These are phyloP conservation scores for Oncorhynchus masou DNA, from an alignment of 2,113 vertebrate species.

Conservation along the genomic window DNA sequence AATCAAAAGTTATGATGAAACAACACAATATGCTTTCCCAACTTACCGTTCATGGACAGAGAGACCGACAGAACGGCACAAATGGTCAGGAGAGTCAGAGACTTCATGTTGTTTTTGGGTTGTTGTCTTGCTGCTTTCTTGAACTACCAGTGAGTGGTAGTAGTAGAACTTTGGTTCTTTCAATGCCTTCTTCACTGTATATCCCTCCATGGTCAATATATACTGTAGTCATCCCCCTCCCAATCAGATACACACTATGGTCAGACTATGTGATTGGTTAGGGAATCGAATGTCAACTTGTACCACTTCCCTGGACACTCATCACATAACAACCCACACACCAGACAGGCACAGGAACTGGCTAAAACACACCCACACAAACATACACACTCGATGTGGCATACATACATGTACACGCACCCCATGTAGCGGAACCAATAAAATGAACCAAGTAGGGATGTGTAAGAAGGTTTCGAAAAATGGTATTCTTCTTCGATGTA, in stretches of 20 bases:
- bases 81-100: conserved; percentile 66
- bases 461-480: neutral
- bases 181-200: conserved; percentile 39
- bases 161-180: conserved; percentile 11
- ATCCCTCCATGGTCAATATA: conserved; percentile 59
- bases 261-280: conserved; percentile 66
- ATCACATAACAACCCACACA: conserved; percentile 59
- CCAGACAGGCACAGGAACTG: neutral
- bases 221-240: conserved; percentile 57
- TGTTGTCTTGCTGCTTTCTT: conserved; percentile 17
- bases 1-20: neutral
- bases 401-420: conserved; percentile 16
- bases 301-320: conserved; percentile 56
- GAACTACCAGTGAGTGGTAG: neutral
- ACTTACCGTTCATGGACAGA: conserved; percentile 71
- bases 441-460: neutral
- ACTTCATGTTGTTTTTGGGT: conserved; percentile 69
- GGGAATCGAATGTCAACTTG: conserved; percentile 62
- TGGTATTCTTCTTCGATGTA: neutral
- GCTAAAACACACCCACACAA: conserved; percentile 7
- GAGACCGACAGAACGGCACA: conserved; percentile 69
- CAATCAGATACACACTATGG: conserved; percentile 37
- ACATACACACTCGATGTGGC: conserved; percentile 23
- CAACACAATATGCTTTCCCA: neutral
- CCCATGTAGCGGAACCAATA: neutral